Conservation (phyloP, 2,888 invertebrate genomes). For the Parasteatoda lunata region DNA sequence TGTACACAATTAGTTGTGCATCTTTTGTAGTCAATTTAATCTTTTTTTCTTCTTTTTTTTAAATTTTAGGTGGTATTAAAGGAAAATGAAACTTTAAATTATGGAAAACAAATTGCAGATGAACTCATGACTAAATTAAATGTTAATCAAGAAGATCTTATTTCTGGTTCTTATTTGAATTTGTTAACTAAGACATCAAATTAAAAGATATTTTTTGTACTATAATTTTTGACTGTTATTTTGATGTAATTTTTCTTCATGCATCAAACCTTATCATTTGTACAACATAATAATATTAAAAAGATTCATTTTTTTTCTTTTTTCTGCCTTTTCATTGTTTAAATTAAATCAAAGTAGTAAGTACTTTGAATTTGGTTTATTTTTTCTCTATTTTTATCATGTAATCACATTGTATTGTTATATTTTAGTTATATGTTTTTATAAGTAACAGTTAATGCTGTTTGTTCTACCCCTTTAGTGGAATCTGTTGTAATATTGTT, state of each 20-base stretch:
- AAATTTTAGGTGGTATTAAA: slow-evolving; percentile 79
- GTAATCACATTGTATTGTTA: too few relatives aligned
- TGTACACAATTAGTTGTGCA: not conserved
- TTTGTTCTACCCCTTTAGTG: too few relatives aligned
- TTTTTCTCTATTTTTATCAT: too few relatives aligned
- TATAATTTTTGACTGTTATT: not conserved
- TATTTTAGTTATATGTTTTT: too few relatives aligned
- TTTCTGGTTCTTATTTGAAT: slow-evolving; percentile 86
- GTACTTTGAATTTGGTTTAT: too few relatives aligned
- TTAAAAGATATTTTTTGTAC: not conserved
- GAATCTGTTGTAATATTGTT: too few relatives aligned
- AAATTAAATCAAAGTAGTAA: too few relatives aligned
- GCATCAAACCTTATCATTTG: not conserved
- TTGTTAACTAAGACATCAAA: slow-evolving; percentile 75
- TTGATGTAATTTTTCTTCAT: not conserved
- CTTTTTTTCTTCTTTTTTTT: not conserved
- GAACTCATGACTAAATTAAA: slow-evolving; percentile 82
- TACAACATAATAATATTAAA: not conserved
- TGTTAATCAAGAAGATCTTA: slow-evolving; percentile 79
- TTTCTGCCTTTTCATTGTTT: too few relatives aligned
- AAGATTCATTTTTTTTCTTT: not conserved
- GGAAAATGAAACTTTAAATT: slow-evolving; percentile 80
- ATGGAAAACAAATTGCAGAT: slow-evolving; percentile 83
- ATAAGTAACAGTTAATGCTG: too few relatives aligned
- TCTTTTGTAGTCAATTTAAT: slow-evolving; percentile 2